These are phyloP conservation scores for Metacarcinus magister DNA, from an alignment of 2,888 invertebrate genomes.

Conservation along the genomic window DNA sequence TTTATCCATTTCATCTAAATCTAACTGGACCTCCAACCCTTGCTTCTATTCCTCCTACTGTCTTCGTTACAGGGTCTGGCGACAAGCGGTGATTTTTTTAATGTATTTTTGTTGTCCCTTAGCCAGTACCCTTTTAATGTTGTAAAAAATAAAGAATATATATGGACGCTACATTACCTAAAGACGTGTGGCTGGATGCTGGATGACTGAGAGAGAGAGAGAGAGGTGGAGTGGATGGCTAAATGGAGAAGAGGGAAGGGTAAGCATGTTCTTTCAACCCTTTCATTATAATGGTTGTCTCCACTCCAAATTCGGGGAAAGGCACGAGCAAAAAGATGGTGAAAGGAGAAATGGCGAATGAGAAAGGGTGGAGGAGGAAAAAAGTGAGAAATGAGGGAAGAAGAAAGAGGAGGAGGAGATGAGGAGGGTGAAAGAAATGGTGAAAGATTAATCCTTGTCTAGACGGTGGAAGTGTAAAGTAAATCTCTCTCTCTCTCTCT, in stretches of 20 bases:
- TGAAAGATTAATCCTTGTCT: constrained; percentile 10
- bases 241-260: neutral
- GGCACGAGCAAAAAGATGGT: neutral
- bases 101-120: no score
- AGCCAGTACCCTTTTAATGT: no score
- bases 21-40: no score
- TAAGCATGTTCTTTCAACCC: neutral
- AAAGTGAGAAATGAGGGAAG: neutral
- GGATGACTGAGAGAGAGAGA: neutral
- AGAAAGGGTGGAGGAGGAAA: neutral
- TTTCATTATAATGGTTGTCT: neutral
- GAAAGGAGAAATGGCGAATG: neutral
- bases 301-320: constrained; percentile 26
- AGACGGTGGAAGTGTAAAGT: neutral
- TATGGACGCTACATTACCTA: neutral
- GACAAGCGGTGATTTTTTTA: neutral
- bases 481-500: neutral
- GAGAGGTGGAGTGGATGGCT: neutral
- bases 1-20: no score
- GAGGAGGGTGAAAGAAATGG: neutral
- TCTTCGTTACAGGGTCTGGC: no score
- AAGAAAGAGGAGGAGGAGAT: neutral
- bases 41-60: no score
- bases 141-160: neutral
- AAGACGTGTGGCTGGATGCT: neutral